A percentile compares a stretch with the other conserved stretches of the same genome.
phyloP scores from a whole-genome alignment of 2,888 invertebrate genomes.

The Tenthredo distinguenda region DNA sequence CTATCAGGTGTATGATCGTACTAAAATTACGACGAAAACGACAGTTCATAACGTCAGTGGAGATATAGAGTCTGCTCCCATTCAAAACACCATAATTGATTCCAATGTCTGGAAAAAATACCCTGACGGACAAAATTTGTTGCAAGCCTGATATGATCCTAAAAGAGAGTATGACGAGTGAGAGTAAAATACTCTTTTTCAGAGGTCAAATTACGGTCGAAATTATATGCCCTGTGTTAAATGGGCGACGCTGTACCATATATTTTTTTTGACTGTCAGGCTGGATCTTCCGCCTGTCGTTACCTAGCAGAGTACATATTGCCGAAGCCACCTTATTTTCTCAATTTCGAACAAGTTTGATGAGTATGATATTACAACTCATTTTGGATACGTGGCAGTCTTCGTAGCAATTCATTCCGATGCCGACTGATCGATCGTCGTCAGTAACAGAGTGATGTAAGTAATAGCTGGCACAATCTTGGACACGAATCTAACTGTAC shows the following conservation, averaged over 20 bases:
- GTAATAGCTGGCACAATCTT: neutral
- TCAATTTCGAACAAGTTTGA: neutral
- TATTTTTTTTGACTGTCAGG: neutral
- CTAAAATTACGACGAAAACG: too few species aligned
- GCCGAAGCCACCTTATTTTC: neutral
- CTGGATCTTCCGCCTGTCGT: neutral
- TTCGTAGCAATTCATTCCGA: neutral
- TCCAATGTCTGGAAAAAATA: neutral
- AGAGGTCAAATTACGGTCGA: neutral
- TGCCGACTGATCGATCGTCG: neutral
- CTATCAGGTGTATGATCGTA: too few species aligned
- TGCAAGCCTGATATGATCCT: neutral
- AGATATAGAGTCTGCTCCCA: neutral
- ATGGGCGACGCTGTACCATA: neutral
- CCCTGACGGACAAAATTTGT: neutral
- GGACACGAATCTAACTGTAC: neutral
- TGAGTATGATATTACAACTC: neutral
- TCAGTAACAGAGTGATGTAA: neutral
- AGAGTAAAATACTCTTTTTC: neutral
- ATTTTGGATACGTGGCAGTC: too few species aligned
- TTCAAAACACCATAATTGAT: neutral
- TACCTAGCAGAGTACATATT: neutral
- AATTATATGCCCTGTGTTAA: neutral
- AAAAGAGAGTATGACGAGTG: neutral
- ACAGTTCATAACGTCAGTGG: too few species aligned